phyloP scores from a whole-genome alignment of 2,888 invertebrate genomes.

The Cerastoderma edule region DNA sequence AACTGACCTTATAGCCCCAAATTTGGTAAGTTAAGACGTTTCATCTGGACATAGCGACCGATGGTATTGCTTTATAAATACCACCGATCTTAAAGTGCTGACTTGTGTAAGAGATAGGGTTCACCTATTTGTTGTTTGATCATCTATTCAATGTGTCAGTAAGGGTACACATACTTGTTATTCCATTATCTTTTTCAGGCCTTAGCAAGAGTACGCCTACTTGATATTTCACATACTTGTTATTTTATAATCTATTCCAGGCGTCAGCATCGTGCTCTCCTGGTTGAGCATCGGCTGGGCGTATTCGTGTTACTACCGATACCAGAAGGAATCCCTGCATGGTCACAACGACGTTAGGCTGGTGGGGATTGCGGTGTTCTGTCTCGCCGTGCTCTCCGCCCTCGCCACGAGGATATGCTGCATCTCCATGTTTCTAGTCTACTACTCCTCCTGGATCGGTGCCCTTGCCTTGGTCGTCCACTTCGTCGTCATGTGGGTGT shows the following conservation, averaged over 20 bases:
- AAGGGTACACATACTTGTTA: too few species aligned
- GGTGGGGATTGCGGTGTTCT: constrained; percentile 27
- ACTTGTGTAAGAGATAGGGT: too few species aligned
- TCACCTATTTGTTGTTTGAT: too few species aligned
- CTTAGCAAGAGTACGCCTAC: too few species aligned
- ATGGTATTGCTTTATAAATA: too few species aligned
- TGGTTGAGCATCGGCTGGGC: constrained; percentile 54
- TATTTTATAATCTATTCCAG: constrained; percentile 1
- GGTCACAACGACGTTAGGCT: constrained; percentile 31
- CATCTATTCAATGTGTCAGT: too few species aligned
- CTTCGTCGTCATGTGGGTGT: constrained; percentile 29
- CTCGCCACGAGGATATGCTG: constrained; percentile 32
- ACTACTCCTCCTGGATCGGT: constrained; percentile 30
- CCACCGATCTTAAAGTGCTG: too few species aligned
- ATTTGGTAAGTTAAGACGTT: too few species aligned
- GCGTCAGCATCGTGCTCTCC: constrained; percentile 30
- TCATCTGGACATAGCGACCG: too few species aligned
- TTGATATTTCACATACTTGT: too few species aligned
- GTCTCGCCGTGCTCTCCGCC: constrained; percentile 26
- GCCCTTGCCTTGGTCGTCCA: constrained; percentile 5
- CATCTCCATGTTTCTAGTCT: constrained; percentile 29
- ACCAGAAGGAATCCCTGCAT: constrained; percentile 25
- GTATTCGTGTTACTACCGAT: constrained; percentile 40
- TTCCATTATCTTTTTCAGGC: too few species aligned
- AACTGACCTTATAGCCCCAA: too few species aligned